Evolutionary conservation across 2,888 invertebrate species (phyloP).

Genomic region (Parelbella ahira): DNA sequence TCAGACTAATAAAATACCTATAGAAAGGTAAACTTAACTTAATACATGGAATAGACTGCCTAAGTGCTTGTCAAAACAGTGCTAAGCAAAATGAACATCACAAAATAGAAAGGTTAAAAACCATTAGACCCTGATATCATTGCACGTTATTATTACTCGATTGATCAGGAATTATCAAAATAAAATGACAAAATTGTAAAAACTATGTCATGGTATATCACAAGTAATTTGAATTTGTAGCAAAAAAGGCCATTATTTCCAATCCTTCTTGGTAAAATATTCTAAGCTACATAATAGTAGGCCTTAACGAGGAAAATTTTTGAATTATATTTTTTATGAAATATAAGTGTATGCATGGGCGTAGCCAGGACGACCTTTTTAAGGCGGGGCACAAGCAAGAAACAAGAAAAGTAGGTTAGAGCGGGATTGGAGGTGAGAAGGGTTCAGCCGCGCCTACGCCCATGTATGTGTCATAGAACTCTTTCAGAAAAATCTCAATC

Average conservation of each 20-base stretch:
- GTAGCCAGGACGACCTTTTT: too few species aligned
- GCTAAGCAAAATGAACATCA: conserved; percentile 42
- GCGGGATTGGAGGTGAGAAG: too few species aligned
- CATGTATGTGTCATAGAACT: too few species aligned
- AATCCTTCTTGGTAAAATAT: conserved; percentile 11
- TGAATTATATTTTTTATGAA: too few species aligned
- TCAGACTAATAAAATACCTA: conserved; percentile 69
- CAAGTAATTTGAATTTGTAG: conserved; percentile 10
- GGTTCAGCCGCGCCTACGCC: too few species aligned
- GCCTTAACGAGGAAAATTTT: conserved; percentile 7
- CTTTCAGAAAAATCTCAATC: too few species aligned
- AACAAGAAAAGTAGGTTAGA: too few species aligned
- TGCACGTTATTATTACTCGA: conserved; percentile 34
- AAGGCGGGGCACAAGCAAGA: too few species aligned
- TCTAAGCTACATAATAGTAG: conserved; percentile 14
- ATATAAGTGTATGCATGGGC: too few species aligned
- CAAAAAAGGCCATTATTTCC: conserved; percentile 15
- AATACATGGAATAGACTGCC: conserved; percentile 50
- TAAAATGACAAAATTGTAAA: conserved; percentile 2
- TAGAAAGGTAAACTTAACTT: conserved; percentile 57
- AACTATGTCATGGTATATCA: conserved; percentile 15
- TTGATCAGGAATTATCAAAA: conserved; percentile 3
- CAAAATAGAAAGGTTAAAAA: conserved; percentile 28
- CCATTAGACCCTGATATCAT: conserved; percentile 32
- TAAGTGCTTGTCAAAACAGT: conserved; percentile 62